phyloP scores from a whole-genome alignment of 2,797 vertebrate genomes.

The Craterocephalus amniculus region DNA sequence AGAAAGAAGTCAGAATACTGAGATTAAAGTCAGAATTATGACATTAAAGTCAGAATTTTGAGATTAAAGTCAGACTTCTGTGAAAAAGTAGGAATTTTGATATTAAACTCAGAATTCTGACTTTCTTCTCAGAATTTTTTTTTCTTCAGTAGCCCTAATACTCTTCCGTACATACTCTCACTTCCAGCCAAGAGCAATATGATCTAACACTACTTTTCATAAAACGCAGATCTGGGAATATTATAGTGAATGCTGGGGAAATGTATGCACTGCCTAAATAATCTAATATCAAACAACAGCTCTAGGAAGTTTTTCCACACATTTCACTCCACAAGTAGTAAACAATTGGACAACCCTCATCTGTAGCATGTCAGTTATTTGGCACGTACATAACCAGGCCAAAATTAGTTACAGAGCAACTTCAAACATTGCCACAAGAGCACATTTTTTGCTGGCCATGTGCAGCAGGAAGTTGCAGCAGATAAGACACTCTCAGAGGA shows the following conservation, averaged over 20 bases:
- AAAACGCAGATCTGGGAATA: neutral
- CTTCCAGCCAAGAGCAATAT: neutral
- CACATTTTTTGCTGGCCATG: slow-evolving; percentile 6
- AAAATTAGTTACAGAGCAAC: slow-evolving; percentile 27
- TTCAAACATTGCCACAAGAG: slow-evolving; percentile 22
- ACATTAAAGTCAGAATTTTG: no score
- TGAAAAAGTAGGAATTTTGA: no score
- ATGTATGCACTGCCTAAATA: slow-evolving; percentile 3
- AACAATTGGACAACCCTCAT: slow-evolving; percentile 21
- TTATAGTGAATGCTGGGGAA: slow-evolving; percentile 1
- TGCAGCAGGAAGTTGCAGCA: slow-evolving; percentile 5
- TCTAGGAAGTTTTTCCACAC: slow-evolving; percentile 14
- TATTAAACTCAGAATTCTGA: no score
- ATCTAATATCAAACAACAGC: slow-evolving; percentile 20
- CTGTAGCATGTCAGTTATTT: slow-evolving; percentile 7
- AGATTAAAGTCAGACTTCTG: no score
- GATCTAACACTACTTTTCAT: neutral
- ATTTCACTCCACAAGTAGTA: slow-evolving; percentile 18
- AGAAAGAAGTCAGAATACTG: no score
- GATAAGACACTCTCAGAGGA: neutral
- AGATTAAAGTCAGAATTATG: no score
- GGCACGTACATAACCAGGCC: slow-evolving; percentile 14
- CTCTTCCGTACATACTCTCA: no score
- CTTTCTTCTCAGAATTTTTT: no score
- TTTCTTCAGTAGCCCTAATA: no score